A percentile compares a stretch with the other conserved stretches of the same genome.
Evolutionary conservation across 2,113 vertebrate species (phyloP).

Genomic region (Motacilla alba): DNA sequence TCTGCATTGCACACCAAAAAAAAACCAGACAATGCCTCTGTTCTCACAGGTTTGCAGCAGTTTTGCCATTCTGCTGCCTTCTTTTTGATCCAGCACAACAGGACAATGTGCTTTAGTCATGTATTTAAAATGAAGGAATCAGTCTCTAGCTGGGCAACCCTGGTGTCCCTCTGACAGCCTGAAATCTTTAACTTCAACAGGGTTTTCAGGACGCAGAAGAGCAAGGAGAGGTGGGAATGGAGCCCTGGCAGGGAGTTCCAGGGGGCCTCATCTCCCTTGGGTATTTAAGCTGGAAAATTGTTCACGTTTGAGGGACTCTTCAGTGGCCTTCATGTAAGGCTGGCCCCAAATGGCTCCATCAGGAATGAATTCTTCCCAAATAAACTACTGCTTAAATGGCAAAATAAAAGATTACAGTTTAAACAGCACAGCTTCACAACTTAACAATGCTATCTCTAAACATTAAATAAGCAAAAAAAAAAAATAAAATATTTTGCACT

Average conservation of each 20-base stretch:
- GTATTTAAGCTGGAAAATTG: neutral
- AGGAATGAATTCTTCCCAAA: neutral
- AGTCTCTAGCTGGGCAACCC: neutral
- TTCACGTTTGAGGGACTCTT: neutral
- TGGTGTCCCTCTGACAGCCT: neutral
- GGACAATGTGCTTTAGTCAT: fast-evolving
- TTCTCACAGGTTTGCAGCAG: neutral
- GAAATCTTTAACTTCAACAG: neutral
- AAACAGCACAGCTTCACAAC: neutral
- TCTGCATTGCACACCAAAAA: neutral
- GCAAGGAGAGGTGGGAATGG: neutral
- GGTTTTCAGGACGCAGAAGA: neutral
- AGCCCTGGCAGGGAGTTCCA: neutral
- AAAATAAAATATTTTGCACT: neutral
- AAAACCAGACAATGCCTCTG: neutral
- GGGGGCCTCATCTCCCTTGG: neutral
- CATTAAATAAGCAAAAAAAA: neutral
- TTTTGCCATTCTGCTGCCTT: neutral
- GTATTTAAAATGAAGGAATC: neutral
- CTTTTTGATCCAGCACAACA: neutral
- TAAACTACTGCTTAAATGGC: neutral
- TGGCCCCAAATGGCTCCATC: neutral
- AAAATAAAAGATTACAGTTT: neutral
- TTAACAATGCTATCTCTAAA: neutral
- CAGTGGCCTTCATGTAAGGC: fast-evolving